These are phyloP conservation scores for Phoeniculus purpureus DNA, from an alignment of 2,797 vertebrate species.

Conservation along the genomic window DNA sequence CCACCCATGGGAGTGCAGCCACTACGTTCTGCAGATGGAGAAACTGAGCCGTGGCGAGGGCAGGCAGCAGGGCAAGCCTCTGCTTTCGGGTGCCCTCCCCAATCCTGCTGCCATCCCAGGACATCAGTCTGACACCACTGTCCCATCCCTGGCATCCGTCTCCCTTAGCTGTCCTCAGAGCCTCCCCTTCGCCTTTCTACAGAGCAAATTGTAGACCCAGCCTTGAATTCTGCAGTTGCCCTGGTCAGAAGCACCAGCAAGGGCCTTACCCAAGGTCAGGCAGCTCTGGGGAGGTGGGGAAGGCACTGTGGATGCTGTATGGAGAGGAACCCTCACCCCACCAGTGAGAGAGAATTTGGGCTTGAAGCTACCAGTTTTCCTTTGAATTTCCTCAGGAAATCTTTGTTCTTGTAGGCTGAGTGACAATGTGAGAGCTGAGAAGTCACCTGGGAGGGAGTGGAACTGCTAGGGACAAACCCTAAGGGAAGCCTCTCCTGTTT, in stretches of 20 bases:
- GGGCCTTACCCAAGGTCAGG: background rate
- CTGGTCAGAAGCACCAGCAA: background rate
- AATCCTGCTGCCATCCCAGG: background rate
- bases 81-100: background rate
- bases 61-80: background rate
- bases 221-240: background rate
- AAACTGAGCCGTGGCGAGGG: background rate
- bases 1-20: background rate
- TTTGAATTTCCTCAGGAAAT: background rate
- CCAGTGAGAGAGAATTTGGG: background rate
- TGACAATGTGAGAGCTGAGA: background rate
- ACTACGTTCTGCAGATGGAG: fast-evolving
- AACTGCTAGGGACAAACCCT: background rate
- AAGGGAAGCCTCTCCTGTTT: background rate
- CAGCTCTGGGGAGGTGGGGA: background rate
- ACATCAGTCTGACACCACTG: background rate
- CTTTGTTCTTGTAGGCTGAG: background rate
- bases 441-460: background rate
- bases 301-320: background rate
- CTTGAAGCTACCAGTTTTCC: background rate
- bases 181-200: fast-evolving
- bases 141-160: fast-evolving
- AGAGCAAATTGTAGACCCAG: background rate
- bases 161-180: background rate
- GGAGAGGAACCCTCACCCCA: background rate